A percentile compares a stretch with the other conserved stretches of the same genome.
Conservation (phyloP, 1,140 invertebrate species). For the Temnothorax nylanderi region DNA sequence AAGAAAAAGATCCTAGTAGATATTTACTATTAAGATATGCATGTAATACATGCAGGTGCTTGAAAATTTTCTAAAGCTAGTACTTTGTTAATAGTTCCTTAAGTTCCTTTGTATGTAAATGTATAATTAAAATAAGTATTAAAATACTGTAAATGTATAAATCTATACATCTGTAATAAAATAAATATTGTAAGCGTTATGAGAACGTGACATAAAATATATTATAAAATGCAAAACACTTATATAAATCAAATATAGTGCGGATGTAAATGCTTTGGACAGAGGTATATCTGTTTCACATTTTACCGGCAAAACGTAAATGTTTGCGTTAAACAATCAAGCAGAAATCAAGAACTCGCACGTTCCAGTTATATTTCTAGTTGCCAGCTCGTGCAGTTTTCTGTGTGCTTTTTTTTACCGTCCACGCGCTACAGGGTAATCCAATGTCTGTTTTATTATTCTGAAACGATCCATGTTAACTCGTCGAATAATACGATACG, state of each 20-base stretch:
- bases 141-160: no score
- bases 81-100: background rate
- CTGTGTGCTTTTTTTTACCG: background rate
- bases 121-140: background rate
- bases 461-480: background rate
- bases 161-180: background rate
- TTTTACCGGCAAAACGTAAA: slow-evolving; percentile 5
- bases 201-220: background rate
- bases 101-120: background rate
- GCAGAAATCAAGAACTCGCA: slow-evolving; percentile 27
- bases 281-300: background rate
- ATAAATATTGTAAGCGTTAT: background rate
- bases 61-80: background rate
- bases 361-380: slow-evolving; percentile 20
- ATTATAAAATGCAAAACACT: background rate
- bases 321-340: slow-evolving; percentile 32
- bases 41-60: background rate
- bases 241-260: background rate
- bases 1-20: background rate
- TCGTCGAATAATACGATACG: slow-evolving; percentile 2
- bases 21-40: background rate
- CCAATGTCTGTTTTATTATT: slow-evolving; percentile 34
- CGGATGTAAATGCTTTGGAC: background rate
- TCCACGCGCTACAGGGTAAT: slow-evolving; percentile 3
- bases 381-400: background rate